Percentiles rank a stretch among this genome's conserved stretches.
Conservation (phyloP, 2,797 vertebrate species). For the Melanotaenia trifasciata region DNA sequence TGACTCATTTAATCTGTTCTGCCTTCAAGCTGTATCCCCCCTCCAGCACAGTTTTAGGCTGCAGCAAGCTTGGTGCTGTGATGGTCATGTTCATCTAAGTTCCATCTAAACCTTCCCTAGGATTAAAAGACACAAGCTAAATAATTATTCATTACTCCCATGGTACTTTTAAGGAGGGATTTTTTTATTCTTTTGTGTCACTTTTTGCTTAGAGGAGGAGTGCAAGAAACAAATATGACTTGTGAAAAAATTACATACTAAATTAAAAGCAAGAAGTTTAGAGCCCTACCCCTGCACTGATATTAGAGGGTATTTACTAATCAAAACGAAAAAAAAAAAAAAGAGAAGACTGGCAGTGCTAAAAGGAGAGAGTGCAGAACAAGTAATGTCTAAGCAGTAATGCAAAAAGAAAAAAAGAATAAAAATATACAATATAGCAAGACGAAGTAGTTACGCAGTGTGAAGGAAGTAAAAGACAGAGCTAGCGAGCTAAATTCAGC, state of each 20-base stretch:
- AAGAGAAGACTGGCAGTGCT: constrained; percentile 17
- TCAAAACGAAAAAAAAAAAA: constrained; percentile 35
- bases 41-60: constrained; percentile 58
- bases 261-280: constrained; percentile 12
- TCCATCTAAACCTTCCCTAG: constrained; percentile 38
- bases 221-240: constrained; percentile 39
- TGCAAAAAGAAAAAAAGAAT: constrained; percentile 34
- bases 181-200: background rate
- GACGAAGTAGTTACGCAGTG: constrained; percentile 50
- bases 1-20: constrained; percentile 73
- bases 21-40: constrained; percentile 58
- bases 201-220: background rate
- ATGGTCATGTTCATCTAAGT: constrained; percentile 26
- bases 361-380: constrained; percentile 15
- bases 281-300: background rate
- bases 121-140: constrained; percentile 37
- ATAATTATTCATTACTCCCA: constrained; percentile 44
- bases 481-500: constrained; percentile 66
- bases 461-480: constrained; percentile 60
- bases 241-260: constrained; percentile 21
- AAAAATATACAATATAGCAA: constrained; percentile 56
- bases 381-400: constrained; percentile 26
- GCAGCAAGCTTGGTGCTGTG: constrained; percentile 38
- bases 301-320: constrained; percentile 31
- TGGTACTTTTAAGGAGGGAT: constrained; percentile 20